Percentiles rank a stretch among this genome's conserved stretches.
Conservation (phyloP, 2,888 invertebrate species). For the Plebejus melissa region DNA sequence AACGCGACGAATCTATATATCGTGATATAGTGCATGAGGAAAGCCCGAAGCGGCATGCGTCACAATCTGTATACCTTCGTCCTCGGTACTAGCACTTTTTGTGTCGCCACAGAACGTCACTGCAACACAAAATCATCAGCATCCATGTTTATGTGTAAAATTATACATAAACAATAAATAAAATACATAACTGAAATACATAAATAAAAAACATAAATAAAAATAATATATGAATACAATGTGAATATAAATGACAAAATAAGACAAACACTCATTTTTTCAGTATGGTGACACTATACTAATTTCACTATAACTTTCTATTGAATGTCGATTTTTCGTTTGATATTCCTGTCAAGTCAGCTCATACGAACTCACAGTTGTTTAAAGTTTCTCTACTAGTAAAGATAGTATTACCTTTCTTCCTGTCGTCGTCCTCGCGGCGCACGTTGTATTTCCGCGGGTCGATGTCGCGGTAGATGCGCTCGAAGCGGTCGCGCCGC, state of each 20-base stretch:
- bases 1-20: background rate
- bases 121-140: slow-evolving; percentile 56
- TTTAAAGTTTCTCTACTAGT: background rate
- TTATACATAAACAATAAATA: background rate
- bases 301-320: background rate
- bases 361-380: background rate
- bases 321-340: background rate
- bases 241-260: background rate
- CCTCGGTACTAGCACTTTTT: slow-evolving; percentile 55
- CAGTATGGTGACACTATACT: background rate
- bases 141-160: slow-evolving; percentile 5
- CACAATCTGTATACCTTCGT: slow-evolving; percentile 52
- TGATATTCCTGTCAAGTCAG: background rate
- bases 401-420: slow-evolving; percentile 48
- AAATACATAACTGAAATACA: background rate
- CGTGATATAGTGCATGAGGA: slow-evolving; percentile 25
- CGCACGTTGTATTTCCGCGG: slow-evolving; percentile 57
- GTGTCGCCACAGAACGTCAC: slow-evolving; percentile 71
- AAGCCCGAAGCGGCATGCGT: slow-evolving; percentile 27
- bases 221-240: background rate
- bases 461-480: slow-evolving; percentile 62
- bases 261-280: too few species aligned
- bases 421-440: slow-evolving; percentile 55
- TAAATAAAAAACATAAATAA: background rate
- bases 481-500: slow-evolving; percentile 51